These are phyloP conservation scores for Isotomurus palustris DNA, from an alignment of 2,888 invertebrate species.

Conservation along the genomic window DNA sequence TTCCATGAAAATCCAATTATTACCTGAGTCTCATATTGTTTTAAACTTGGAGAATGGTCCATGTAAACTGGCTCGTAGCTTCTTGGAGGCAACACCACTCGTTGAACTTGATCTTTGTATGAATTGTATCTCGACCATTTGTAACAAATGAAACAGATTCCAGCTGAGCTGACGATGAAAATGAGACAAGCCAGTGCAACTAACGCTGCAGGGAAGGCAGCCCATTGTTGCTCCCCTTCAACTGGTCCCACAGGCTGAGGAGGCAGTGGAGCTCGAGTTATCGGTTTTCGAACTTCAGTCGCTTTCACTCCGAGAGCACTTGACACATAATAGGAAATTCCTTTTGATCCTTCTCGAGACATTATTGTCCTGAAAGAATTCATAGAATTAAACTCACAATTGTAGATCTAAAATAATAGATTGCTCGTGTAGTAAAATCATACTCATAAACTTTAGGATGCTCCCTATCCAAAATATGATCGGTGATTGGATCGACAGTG, in stretches of 20 bases:
- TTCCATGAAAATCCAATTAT: constrained; percentile 9
- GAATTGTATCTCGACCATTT: constrained; percentile 90
- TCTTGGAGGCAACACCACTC: constrained; percentile 61
- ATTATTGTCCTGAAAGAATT: constrained; percentile 57
- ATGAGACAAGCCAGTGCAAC: constrained; percentile 86
- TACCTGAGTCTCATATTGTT: constrained; percentile 89
- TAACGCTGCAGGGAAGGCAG: constrained; percentile 81
- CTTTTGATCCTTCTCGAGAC: constrained; percentile 61
- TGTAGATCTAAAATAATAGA: too few relatives aligned
- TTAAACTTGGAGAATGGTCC: constrained; percentile 67
- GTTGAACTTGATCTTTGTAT: constrained; percentile 74
- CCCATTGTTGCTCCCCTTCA: constrained; percentile 53
- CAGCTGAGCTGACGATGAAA: constrained; percentile 76
- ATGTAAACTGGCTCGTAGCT: constrained; percentile 67
- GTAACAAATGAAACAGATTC: constrained; percentile 87
- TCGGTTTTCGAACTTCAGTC: constrained; percentile 62
- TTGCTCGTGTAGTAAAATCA: background rate
- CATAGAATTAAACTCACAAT: too few relatives aligned
- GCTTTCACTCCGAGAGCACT: constrained; percentile 65
- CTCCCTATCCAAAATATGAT: constrained; percentile 68
- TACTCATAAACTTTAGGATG: constrained; percentile 66
- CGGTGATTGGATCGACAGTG: constrained; percentile 71
- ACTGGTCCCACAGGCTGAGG: constrained; percentile 47
- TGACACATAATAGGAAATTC: constrained; percentile 65
- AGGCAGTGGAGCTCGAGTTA: constrained; percentile 48